Base-by-base conservation (phyloP, 2,113 vertebrate genomes). In the Epinephelus fuscoguttatus region DNA sequence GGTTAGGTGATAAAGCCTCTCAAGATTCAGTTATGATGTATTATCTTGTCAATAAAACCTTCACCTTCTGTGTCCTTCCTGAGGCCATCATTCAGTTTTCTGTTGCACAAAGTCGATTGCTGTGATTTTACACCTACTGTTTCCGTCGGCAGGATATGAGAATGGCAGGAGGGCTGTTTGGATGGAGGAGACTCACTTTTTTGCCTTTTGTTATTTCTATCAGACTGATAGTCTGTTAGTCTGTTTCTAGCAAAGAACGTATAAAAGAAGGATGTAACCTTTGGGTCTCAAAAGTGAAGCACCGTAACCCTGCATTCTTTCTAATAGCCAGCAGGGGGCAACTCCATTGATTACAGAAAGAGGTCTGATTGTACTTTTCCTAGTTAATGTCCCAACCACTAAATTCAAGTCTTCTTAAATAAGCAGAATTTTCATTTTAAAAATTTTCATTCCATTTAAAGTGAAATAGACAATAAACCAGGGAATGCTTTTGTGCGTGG, bases 41-140 rank as follows among this genome's bases (percentile, higher is more conserved):
- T 55, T 63, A 57, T 72, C 53, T 60, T 76, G 59, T 71, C 70
- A 75, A 13, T 76, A 33, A 83, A 67, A 57, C 53, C 77, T 49
- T 75, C 62, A 72, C 63, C 57, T 52, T 17, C 42, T 0, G n/a
- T 49, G 42, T 78, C 78, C 70, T 70, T 73, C 72, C 74, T 57
- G 57, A 63, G 67, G 55, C 17, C 2, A 42, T 62, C 11, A 53
- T 69, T 75, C 8, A 11, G 30, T 69, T 69, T 71, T 53, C 71
- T 53, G 18, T 63, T 56, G 30, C 47, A 63, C 17, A n/a, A 72
- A 67, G 67, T 33, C 2, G 3, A 52, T 69, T 27, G 15, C 42
- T 64, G 33, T 47, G 18, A 25, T 61, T 70, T 69, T 42, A 42
- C 19, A 64, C 66, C 53, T 25, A 69, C 50, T 49, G 30, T 52